Conservation (phyloP, 2,888 invertebrate species). For the Acrocyrtus sp. region DNA sequence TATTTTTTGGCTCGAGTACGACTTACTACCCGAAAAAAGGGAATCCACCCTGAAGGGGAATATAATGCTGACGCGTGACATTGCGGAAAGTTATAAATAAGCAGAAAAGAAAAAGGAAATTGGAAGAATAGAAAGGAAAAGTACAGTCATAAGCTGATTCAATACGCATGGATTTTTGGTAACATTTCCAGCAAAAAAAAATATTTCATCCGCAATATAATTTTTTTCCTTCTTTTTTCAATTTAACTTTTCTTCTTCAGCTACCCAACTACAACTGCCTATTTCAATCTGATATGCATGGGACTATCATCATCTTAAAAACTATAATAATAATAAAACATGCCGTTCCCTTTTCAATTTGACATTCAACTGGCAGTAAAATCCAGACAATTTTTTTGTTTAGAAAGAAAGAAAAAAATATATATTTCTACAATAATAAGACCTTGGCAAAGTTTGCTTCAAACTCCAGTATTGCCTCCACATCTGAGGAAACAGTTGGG, state of each 20-base stretch:
- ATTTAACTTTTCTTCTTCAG: background rate
- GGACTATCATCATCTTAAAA: too few species aligned
- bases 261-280: too few species aligned
- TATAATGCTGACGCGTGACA: background rate
- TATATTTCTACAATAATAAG: slow-evolving; percentile 63
- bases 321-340: background rate
- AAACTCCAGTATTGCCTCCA: slow-evolving; percentile 67
- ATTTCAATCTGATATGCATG: too few species aligned
- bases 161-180: background rate
- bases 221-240: background rate
- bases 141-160: background rate
- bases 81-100: background rate
- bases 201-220: background rate
- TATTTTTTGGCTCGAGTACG: background rate
- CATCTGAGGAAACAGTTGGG: slow-evolving; percentile 64
- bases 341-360: background rate
- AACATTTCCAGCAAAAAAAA: background rate
- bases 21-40: too few species aligned
- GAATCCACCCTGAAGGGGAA: background rate
- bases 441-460: slow-evolving; percentile 68
- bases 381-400: slow-evolving; percentile 9
- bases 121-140: too few species aligned
- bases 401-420: slow-evolving; percentile 5
- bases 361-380: background rate
- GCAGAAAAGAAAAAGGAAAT: background rate